Conservation (phyloP, 1,140 invertebrate genomes). For the Ladona fulva region DNA sequence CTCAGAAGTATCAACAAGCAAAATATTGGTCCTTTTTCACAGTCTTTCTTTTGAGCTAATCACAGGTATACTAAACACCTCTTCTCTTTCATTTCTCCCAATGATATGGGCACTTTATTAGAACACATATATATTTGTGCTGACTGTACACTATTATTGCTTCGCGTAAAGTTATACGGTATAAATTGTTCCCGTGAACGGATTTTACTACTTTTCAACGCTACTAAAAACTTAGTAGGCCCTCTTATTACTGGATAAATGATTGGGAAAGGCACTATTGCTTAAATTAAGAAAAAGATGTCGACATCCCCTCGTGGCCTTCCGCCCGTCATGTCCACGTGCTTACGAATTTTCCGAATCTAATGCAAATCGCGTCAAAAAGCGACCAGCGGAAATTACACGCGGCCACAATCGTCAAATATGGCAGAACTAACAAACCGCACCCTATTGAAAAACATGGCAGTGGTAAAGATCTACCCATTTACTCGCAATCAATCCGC, state of each 20-base stretch:
- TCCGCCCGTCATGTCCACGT: background rate
- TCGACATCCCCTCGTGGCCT: background rate
- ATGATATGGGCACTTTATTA: background rate
- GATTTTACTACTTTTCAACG: background rate
- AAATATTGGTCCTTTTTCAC: background rate
- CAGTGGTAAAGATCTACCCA: background rate
- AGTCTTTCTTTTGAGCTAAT: conserved; percentile 10
- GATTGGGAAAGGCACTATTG: background rate
- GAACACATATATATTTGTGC: conserved; percentile 1
- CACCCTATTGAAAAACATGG: background rate
- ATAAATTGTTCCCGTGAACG: background rate
- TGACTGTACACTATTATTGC: background rate
- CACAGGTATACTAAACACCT: background rate
- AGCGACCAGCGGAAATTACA: background rate
- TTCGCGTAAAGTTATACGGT: background rate
- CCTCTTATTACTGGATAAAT: background rate
- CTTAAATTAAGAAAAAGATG: background rate
- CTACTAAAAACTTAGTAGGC: background rate
- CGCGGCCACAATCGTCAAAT: background rate
- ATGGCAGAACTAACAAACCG: background rate
- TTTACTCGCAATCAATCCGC: background rate
- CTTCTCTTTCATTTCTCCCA: background rate
- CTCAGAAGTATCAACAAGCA: background rate
- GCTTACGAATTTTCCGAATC: background rate
- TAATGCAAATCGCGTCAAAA: background rate